phyloP scores from a whole-genome alignment of 1,140 invertebrate genomes.

The Drosophila arizonae region DNA sequence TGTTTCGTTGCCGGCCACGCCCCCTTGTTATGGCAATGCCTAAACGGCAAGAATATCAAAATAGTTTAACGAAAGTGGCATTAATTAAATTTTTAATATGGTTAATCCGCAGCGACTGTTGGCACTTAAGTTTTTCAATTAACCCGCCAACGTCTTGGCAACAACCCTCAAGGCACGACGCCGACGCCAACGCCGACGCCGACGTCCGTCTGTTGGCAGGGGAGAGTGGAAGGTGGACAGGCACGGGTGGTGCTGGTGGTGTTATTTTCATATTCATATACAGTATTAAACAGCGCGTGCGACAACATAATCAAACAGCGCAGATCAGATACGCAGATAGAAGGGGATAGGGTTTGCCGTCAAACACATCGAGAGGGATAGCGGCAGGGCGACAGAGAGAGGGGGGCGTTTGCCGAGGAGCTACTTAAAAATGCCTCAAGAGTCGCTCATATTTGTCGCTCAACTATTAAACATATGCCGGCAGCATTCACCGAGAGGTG shows the following conservation, averaged over 20 bases:
- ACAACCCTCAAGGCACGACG: conserved; percentile 16
- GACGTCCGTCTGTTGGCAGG: not conserved
- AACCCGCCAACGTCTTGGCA: conserved; percentile 56
- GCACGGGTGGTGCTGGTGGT: not conserved
- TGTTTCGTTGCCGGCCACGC: conserved; percentile 16
- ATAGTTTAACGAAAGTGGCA: conserved; percentile 63
- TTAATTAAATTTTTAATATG: conserved; percentile 81
- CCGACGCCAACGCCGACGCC: not conserved
- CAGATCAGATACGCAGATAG: conserved; percentile 15
- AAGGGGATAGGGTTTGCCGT: no score
- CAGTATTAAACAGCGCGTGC: conserved; percentile 78
- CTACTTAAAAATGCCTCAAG: conserved; percentile 60
- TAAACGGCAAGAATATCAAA: conserved; percentile 27
- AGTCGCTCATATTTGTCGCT: conserved; percentile 51
- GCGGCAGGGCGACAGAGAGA: not conserved
- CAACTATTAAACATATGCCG: conserved; percentile 75
- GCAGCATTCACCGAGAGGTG: conserved; percentile 18
- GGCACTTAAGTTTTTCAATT: conserved; percentile 81
- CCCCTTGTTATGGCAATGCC: conserved; percentile 19
- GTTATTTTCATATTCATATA: conserved; percentile 78
- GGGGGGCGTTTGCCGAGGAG: not conserved
- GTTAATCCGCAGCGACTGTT: conserved; percentile 75
- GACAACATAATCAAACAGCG: conserved; percentile 80
- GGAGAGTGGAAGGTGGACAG: not conserved
- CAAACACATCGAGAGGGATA: not conserved